Evolutionary conservation across 1,140 invertebrate species (phyloP).

Genomic region (Drosophila ercepeae): DNA sequence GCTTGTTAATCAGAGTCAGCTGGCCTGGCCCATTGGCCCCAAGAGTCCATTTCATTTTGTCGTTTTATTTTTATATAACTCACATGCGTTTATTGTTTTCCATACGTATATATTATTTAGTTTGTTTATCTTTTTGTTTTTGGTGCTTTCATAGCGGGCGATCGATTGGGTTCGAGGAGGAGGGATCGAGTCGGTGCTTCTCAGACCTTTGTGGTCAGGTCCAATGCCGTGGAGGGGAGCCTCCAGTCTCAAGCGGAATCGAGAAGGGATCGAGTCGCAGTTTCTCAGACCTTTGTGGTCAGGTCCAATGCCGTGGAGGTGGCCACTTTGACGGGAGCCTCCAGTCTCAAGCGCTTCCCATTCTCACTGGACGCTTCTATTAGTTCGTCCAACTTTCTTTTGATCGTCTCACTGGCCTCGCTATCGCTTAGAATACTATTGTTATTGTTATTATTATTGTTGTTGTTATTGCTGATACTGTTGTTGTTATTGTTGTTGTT

Average conservation of each 20-base stretch:
- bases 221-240: constrained; percentile 86
- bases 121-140: constrained; percentile 31
- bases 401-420: constrained; percentile 78
- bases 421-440: constrained; percentile 59
- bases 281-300: constrained; percentile 85
- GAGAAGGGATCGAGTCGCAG: no score
- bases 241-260: constrained; percentile 84
- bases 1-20: constrained; percentile 52
- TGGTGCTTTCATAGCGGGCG: constrained; percentile 51
- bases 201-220: constrained; percentile 87
- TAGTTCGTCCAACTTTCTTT: constrained; percentile 64
- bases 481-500: constrained; percentile 66
- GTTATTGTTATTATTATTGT: constrained; percentile 55
- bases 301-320: constrained; percentile 87
- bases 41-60: constrained; percentile 21
- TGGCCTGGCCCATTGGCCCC: constrained; percentile 2
- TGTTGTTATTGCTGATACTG: constrained; percentile 66
- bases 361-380: constrained; percentile 84
- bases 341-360: constrained; percentile 83
- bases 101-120: constrained; percentile 14
- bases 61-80: constrained; percentile 38
- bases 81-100: constrained; percentile 27
- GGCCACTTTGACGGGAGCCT: constrained; percentile 81
- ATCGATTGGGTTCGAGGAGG: no score
- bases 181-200: no score